Evolutionary conservation across 92 coral and sea anemone genomes (phyloP).

Genomic region (Plumapathes pennacea): DNA sequence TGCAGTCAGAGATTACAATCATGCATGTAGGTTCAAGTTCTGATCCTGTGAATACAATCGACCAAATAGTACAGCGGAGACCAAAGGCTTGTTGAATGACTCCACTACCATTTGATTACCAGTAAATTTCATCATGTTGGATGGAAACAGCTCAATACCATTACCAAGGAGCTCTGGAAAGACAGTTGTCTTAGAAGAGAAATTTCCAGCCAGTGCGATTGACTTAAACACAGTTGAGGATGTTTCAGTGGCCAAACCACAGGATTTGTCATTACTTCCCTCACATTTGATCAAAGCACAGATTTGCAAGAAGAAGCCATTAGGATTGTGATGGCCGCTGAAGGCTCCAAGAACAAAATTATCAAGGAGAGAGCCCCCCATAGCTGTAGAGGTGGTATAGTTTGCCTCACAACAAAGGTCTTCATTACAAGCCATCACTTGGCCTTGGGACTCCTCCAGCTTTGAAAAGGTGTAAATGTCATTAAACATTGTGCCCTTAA

Average conservation of each 20-base stretch:
- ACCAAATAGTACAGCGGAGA: constrained; percentile 81
- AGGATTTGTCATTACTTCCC: constrained; percentile 41
- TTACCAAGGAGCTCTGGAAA: constrained; percentile 73
- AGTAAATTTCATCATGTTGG: constrained; percentile 29
- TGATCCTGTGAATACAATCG: constrained; percentile 66
- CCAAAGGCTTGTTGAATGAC: constrained; percentile 58
- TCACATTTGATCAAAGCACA: constrained; percentile 82
- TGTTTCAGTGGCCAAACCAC: constrained; percentile 60
- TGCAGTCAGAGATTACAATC: neutral
- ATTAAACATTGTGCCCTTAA: constrained; percentile 40
- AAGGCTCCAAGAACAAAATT: constrained; percentile 86
- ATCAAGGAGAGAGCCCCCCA: constrained; percentile 21
- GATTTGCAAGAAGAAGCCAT: constrained; percentile 62
- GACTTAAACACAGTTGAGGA: constrained; percentile 67
- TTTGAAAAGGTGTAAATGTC: constrained; percentile 64
- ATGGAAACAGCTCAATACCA: constrained; percentile 51
- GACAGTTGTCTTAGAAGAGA: constrained; percentile 70
- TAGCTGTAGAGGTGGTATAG: neutral
- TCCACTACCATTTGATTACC: constrained; percentile 46
- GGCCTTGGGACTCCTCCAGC: constrained; percentile 34
- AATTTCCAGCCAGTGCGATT: constrained; percentile 71
- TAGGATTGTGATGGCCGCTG: constrained; percentile 64
- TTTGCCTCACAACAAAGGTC: constrained; percentile 66
- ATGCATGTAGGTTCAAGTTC: neutral
- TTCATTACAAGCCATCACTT: constrained; percentile 56